Evolutionary conservation across 2,113 vertebrate genomes (phyloP), one percentile per base, ranked within the genome.

Genomic region (Polypterus bichir): DNA sequence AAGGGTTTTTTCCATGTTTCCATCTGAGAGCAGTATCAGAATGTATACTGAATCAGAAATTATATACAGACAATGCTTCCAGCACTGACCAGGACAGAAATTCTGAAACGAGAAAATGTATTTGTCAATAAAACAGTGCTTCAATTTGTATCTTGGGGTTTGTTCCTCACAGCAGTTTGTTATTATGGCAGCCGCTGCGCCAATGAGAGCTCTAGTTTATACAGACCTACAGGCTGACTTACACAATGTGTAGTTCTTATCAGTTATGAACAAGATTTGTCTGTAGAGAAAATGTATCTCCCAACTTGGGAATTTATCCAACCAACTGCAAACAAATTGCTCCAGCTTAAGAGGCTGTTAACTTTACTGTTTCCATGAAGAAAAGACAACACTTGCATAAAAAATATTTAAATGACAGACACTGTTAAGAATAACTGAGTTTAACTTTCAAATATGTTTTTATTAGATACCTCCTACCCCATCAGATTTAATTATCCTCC

Each of bases 1-100:
- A 63, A 58, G 87, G 78, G 9, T 75, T 68, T 47, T 71, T 80
- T 78, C 82, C 0, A 72, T 71, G 64, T 79, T 71, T 66, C 84
- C 83, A 61, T 84, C 73, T 1, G 78, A 84, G 3, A 83, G 83
- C 52, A 85, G 85, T 4, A 78, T 71, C 1, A 74, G 61, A 44
- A 85, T 57, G 4, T 67, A 71, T 59, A 89, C 81, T 10, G 11
- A 61, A 5, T 71, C 70, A 8, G 86, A 83, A 6, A 66, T 77
- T 5, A 68, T 54, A 44, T 84, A 85, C 48, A 27, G 27, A 86
- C 56, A 5, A 3, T 3, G 0, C 68, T 74, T 64, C 11, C 73
- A 62, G 65, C 56, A 2, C 55, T 49, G 7, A 62, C 58, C 9
- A 5, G 9, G 5, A 44, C 44, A 7, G 11, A 51, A 45, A 48